Evolutionary conservation across 2,888 invertebrate species (phyloP).

Genomic region (Dryomyza anilis): DNA sequence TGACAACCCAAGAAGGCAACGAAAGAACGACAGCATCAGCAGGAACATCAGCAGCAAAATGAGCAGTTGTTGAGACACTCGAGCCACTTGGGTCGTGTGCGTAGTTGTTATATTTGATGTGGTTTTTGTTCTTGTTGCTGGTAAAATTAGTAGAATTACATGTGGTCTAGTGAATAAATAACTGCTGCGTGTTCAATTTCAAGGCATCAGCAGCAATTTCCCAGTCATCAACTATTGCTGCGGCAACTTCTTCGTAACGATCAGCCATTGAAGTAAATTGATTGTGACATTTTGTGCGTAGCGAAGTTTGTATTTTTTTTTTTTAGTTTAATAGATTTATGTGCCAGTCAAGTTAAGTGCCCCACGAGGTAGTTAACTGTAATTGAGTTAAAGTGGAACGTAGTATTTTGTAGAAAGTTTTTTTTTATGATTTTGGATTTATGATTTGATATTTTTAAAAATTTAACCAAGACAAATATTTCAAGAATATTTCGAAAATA

Average conservation of each 20-base stretch:
- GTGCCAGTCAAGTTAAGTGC: too few relatives aligned
- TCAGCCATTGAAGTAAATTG: slow-evolving; percentile 27
- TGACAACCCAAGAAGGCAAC: neutral
- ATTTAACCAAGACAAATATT: too few relatives aligned
- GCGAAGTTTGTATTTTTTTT: too few relatives aligned
- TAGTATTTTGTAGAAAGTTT: too few relatives aligned
- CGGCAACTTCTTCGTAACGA: neutral
- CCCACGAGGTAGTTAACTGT: too few relatives aligned
- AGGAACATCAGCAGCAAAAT: neutral
- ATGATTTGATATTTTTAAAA: too few relatives aligned
- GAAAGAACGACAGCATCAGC: neutral
- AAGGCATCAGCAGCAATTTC: neutral
- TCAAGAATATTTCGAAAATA: too few relatives aligned
- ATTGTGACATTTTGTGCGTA: slow-evolving; percentile 29
- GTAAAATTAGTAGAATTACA: slow-evolving; percentile 17
- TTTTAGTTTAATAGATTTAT: too few relatives aligned
- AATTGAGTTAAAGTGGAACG: too few relatives aligned
- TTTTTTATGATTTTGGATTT: too few relatives aligned
- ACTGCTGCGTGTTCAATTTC: slow-evolving; percentile 17
- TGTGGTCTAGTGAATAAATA: slow-evolving; percentile 8
- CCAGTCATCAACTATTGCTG: neutral
- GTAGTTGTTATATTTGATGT: neutral
- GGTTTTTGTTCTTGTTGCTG: slow-evolving; percentile 6
- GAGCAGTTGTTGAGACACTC: too few relatives aligned
- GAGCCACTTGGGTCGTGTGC: too few relatives aligned